These are phyloP conservation scores for Balearica regulorum DNA, from an alignment of 2,797 vertebrate species.

Conservation along the genomic window DNA sequence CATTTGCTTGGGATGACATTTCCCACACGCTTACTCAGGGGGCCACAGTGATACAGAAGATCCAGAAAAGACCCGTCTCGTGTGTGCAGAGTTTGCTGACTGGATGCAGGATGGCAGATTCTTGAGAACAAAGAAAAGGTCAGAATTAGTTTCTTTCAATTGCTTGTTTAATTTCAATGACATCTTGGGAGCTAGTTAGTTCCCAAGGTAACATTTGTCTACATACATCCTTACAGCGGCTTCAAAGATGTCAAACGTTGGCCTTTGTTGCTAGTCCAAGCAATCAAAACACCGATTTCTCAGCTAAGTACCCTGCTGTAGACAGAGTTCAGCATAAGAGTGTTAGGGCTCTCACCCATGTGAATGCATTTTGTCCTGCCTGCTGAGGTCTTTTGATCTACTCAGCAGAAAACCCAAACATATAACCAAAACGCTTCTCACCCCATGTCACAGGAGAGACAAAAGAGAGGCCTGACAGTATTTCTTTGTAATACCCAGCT, in stretches of 20 bases:
- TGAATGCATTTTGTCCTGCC: background rate
- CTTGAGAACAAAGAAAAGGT: constrained; percentile 37
- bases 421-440: background rate
- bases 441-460: background rate
- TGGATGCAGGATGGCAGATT: background rate
- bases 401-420: background rate
- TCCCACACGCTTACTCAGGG: background rate
- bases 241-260: background rate
- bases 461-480: background rate
- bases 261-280: background rate
- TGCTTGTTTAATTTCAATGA: background rate
- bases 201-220: background rate
- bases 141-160: constrained; percentile 18
- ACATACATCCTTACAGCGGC: background rate
- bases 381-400: background rate
- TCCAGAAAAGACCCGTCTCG: background rate
- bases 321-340: background rate
- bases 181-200: background rate
- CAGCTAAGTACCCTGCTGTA: background rate
- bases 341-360: fast-evolving
- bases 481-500: background rate
- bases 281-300: background rate
- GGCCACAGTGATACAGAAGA: background rate
- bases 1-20: background rate
- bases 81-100: background rate